Evolutionary conservation across 2,888 invertebrate species (phyloP), one percentile per base, ranked within the genome.

Genomic region (Hydriomena furcata): DNA sequence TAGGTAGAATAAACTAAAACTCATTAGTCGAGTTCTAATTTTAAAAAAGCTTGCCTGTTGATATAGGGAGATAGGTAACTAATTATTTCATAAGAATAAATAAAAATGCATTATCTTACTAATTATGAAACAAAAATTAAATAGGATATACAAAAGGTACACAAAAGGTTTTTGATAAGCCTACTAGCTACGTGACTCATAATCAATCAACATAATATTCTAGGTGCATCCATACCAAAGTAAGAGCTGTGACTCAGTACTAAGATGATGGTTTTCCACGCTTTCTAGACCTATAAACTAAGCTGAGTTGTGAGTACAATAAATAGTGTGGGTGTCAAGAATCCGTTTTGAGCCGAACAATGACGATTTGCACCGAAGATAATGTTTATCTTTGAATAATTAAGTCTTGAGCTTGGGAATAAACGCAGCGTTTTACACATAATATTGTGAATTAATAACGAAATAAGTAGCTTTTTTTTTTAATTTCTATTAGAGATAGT

Each of bases 221-320:
- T 41, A 36, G 42, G 60, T 31, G 70, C 72, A 68, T 58, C 73
- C 69, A 24, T 67, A 69, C 54, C 54, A 68, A 66, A 61, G 63
- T 66, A 60, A 55, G 54, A 57, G 52, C 48, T 45, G 40, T 68
- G 73, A 71, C 50, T 75, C 70, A 72, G 51, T 52, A 51, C 46
- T 28, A 44, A 51, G 24, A 10, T 52, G 48, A 53, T 52, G 66
- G 60, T 57, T 75, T 72, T 64, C 65, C 66, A 59, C 59, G 58
- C 63, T 68, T 64, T 65, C 69, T 64, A 57, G 61, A 58, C 49
- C 49, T 58, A 48, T 6, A 36, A 54, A 45, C 61, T 62, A 47
- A 59, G 56, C 8, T 35, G 49, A 35, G 4, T 17, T 17, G 4
- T 17, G 17, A 17, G 10, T 20, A 54, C 52, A 54, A 56, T 57